These are phyloP conservation scores for Caenorhabditis uteleia DNA, from an alignment of 2,888 invertebrate genomes.

Conservation along the genomic window DNA sequence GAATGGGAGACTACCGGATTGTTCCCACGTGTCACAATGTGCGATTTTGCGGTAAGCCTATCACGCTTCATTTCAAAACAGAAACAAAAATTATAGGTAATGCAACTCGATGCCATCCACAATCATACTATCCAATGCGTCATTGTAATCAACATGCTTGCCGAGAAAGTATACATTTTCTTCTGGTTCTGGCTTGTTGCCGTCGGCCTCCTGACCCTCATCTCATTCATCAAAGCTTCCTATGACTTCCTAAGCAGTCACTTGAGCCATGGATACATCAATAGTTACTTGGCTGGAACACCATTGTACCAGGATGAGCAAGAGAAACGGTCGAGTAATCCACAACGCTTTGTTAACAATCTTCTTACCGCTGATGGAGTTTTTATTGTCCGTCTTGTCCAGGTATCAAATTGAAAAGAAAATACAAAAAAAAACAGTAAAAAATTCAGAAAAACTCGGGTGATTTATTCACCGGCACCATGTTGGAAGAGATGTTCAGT, in stretches of 20 bases:
- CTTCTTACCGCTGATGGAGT: conserved; percentile 66
- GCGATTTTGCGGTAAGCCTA: conserved; percentile 47
- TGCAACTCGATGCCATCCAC: conserved; percentile 63
- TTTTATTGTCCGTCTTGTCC: conserved; percentile 64
- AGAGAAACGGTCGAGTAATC: conserved; percentile 8
- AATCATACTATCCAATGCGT: conserved; percentile 69
- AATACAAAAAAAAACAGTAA: too few relatives aligned
- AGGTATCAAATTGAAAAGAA: conserved; percentile 37
- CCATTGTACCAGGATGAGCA: conserved; percentile 27
- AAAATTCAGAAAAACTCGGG: conserved; percentile 29
- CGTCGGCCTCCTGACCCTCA: conserved; percentile 55
- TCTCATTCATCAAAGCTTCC: conserved; percentile 54
- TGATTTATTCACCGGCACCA: conserved; percentile 24
- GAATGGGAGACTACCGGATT: conserved; percentile 55
- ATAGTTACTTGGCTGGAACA: conserved; percentile 3
- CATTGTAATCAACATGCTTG: conserved; percentile 57
- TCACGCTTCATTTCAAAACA: conserved; percentile 16
- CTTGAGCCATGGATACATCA: neutral
- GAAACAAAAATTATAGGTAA: conserved; percentile 22
- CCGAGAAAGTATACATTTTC: conserved; percentile 45
- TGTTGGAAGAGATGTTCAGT: conserved; percentile 37
- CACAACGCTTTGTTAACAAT: conserved; percentile 51
- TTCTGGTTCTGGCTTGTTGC: conserved; percentile 66
- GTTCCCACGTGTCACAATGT: conserved; percentile 58
- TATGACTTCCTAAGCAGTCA: neutral